Conservation (phyloP, 2,113 vertebrate species). For the Ginglymostoma cirratum region DNA sequence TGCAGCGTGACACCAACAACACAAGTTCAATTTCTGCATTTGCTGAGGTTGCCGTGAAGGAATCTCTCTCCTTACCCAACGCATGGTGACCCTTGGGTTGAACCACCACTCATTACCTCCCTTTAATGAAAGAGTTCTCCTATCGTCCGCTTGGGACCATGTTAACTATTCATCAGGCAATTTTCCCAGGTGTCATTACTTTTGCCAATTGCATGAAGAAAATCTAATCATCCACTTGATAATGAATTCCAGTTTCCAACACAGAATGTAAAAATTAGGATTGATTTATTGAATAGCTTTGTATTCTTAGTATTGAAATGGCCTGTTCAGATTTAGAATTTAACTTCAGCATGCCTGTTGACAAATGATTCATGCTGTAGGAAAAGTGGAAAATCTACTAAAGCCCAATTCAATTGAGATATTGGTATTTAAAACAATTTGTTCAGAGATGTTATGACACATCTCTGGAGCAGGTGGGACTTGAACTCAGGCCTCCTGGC, state of each 20-base stretch:
- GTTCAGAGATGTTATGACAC: no score
- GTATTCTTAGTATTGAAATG: not conserved
- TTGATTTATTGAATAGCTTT: not conserved
- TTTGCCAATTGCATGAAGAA: not conserved
- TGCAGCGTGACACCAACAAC: no score
- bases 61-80: no score
- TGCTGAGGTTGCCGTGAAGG: no score
- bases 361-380: not conserved
- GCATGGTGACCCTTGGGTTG: no score
- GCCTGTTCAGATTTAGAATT: not conserved
- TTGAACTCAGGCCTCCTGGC: no score
- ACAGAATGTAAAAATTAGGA: not conserved
- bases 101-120: no score
- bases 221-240: not conserved
- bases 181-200: not conserved
- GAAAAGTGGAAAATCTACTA: not conserved
- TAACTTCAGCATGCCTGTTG: not conserved
- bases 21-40: no score
- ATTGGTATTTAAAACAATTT: no score
- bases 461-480: no score
- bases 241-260: not conserved
- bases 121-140: no score
- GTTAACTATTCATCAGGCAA: not conserved
- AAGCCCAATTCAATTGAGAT: not conserved
- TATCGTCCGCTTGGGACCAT: no score